Base-by-base conservation (phyloP, 2,888 invertebrate genomes). In the Polymixis lichenea region DNA sequence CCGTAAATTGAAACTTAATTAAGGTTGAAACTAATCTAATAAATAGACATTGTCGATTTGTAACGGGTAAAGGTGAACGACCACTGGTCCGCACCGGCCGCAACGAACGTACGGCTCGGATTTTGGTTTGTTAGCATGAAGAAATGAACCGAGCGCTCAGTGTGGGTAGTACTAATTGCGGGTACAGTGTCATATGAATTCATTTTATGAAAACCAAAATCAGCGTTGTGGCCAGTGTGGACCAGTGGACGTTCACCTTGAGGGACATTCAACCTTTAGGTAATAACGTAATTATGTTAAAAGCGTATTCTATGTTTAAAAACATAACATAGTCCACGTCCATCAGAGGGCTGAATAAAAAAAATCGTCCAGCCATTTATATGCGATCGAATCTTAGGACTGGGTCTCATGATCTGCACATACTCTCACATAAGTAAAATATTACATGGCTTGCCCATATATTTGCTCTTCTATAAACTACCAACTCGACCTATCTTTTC, bases 391-490 rank as follows among this genome's bases (percentile, higher is more conserved):
- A 43, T 28, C 11, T 46, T 46, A 46, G 38, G 38, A 6, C 5
- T 6, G 3, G 3, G 5, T 38, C 6, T 38, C 38, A 5, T 38
- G 38, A 38, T 38, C 22, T 78, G 17, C 2, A 66, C 32, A 28
- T 53, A 60, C 4, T 11, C 8, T 46, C 19, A 60, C 22, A 19
- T 25, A 46, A 62, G 32, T 28, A 22, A 6, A 38, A 83, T n/a
- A 66, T 55, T 32, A 11, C 6, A 32, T 17, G 4, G 11, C 32
- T 65, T 55, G 22, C 15, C 25, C 3, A 8, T 17, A 60, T 28
- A 58, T 58, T 82, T 58, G 19, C 43, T 46, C 28, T 1, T 55
- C 53, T 22, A 43, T 66, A 66, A 70, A 80, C 60, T 67, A 65
- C 55, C 19, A 68, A 38, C 60, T 46, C 32, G 38, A 68, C 75